These are phyloP conservation scores for Sesamia inferens DNA, from an alignment of 2,888 invertebrate species.

Conservation along the genomic window DNA sequence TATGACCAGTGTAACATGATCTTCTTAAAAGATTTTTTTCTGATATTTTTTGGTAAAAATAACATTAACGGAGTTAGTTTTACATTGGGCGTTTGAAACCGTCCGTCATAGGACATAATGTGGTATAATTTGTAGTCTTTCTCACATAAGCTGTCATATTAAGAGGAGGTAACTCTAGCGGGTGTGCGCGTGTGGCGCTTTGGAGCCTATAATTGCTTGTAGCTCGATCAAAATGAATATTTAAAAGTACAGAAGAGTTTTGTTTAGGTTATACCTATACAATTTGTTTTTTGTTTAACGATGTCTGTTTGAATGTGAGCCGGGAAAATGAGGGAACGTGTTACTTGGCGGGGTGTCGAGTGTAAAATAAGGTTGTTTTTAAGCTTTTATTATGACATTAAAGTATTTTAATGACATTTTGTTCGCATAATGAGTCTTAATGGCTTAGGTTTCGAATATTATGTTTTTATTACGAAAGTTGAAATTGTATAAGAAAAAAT, in stretches of 20 bases:
- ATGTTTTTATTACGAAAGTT: background rate
- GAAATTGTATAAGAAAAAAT: background rate
- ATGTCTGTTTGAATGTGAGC: slow-evolving; percentile 25
- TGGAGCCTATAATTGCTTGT: slow-evolving; percentile 56
- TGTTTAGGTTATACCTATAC: slow-evolving; percentile 18
- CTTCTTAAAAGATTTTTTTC: background rate
- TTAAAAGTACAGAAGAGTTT: slow-evolving; percentile 45
- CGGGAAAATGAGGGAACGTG: slow-evolving; percentile 23
- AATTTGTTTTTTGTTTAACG: slow-evolving; percentile 44
- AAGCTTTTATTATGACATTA: slow-evolving; percentile 38
- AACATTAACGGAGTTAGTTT: slow-evolving; percentile 38
- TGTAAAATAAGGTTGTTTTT: slow-evolving; percentile 25
- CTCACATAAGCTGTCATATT: slow-evolving; percentile 72
- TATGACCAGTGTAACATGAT: slow-evolving; percentile 16
- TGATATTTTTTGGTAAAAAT: background rate
- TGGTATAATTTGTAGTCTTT: slow-evolving; percentile 79
- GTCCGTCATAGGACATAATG: slow-evolving; percentile 67
- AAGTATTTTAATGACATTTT: slow-evolving; percentile 41
- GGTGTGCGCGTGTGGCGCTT: slow-evolving; percentile 19
- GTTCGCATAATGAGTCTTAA: slow-evolving; percentile 20
- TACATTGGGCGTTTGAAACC: slow-evolving; percentile 57
- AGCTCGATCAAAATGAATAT: slow-evolving; percentile 46
- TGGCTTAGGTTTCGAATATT: slow-evolving; percentile 6
- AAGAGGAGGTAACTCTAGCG: slow-evolving; percentile 68
- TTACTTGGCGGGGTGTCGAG: slow-evolving; percentile 47